Evolutionary conservation across 2,113 vertebrate genomes (phyloP).

Genomic region (Rhinolophus ferrumequinum): DNA sequence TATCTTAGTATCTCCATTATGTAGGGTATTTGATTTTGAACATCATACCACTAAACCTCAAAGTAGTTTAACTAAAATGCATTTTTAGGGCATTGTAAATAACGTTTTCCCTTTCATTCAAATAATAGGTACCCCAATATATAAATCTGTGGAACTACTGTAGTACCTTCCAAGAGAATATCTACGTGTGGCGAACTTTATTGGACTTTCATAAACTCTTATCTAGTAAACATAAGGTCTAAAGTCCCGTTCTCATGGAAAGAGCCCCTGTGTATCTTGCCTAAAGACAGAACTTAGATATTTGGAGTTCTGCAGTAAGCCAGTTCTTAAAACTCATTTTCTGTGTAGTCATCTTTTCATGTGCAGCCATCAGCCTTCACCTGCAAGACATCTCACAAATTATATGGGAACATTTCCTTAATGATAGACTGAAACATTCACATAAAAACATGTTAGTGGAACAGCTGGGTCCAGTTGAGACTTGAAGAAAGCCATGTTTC

Average conservation of each 20-base stretch:
- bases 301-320: not conserved
- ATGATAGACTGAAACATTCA: slow-evolving; percentile 54
- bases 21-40: not conserved
- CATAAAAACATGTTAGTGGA: slow-evolving; percentile 65
- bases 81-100: not conserved
- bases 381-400: slow-evolving; percentile 63
- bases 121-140: not conserved
- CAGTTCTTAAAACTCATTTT: slow-evolving; percentile 44
- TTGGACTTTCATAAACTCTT: not conserved
- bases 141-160: not conserved
- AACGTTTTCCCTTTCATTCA: not conserved
- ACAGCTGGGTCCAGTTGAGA: slow-evolving; percentile 58
- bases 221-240: not conserved
- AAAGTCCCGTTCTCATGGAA: not conserved
- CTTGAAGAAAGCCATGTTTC: slow-evolving; percentile 55
- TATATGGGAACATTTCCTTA: slow-evolving; percentile 65
- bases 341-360: not conserved
- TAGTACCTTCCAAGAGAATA: not conserved
- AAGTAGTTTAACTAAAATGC: not conserved
- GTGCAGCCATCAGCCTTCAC: slow-evolving; percentile 36
- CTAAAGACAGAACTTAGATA: not conserved
- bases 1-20: not conserved
- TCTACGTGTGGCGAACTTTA: not conserved
- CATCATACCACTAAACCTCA: not conserved
- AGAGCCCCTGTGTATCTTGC: not conserved